These are phyloP conservation scores for Anastrepha ludens DNA, from an alignment of 1,140 invertebrate species.

Conservation along the genomic window DNA sequence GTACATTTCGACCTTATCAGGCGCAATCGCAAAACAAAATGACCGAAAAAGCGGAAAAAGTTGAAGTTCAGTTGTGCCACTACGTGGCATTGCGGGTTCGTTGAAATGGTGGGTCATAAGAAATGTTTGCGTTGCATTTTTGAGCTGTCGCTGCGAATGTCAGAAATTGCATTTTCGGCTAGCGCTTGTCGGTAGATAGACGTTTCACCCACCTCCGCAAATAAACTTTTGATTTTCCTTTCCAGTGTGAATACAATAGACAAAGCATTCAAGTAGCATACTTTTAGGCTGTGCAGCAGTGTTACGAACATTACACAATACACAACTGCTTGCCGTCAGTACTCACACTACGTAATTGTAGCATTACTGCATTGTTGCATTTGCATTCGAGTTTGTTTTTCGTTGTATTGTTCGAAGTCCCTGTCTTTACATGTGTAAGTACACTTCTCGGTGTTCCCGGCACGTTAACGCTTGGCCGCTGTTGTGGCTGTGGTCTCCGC, in stretches of 20 bases:
- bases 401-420: background rate
- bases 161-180: slow-evolving; percentile 50
- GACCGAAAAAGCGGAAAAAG: slow-evolving; percentile 10
- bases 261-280: slow-evolving; percentile 31
- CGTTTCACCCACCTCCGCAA: background rate
- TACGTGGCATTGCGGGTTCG: too few species aligned
- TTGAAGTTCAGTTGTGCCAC: slow-evolving; percentile 32
- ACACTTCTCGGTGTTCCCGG: background rate
- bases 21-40: slow-evolving; percentile 25
- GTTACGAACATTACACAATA: background rate
- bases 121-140: slow-evolving; percentile 18
- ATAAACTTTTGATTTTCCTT: background rate
- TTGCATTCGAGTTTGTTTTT: background rate
- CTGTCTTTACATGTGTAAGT: background rate
- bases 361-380: slow-evolving; percentile 10
- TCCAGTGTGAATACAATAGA: background rate
- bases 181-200: slow-evolving; percentile 4
- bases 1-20: slow-evolving; percentile 14
- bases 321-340: too few species aligned
- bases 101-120: background rate
- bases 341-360: too few species aligned
- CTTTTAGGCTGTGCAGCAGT: slow-evolving; percentile 19
- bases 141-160: slow-evolving; percentile 27
- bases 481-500: slow-evolving; percentile 7
- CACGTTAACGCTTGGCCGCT: background rate